Base-by-base conservation (phyloP, 1,140 invertebrate genomes). In the Zophobas morio region DNA sequence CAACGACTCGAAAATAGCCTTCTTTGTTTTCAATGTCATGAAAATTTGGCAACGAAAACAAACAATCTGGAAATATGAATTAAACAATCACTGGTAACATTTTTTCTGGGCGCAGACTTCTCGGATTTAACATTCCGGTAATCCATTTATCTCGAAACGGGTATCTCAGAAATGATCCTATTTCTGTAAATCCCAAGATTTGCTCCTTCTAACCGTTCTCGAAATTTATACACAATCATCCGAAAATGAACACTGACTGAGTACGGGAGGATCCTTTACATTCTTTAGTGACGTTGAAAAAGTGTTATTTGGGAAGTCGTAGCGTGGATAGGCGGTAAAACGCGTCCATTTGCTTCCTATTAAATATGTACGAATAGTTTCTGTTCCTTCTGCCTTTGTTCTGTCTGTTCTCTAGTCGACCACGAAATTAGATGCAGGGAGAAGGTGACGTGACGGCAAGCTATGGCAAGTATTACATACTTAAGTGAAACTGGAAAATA, bases 201-300 rank as follows among this genome's bases (percentile, higher is more conserved):
- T 20, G 20, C 20, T 20, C 20, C 20, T 6, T 34, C 32, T 53
- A 8, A 32, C 35, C 35, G 33, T 6, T 20, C 32, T 34, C 6
- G 5, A 2, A 54, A 54, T 54, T 54, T 54, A 54, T 54, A 20
- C 32, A 0, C 20, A 5, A 32, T 54, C 35, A 6, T 20, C 33
- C 8, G 56, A 60, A 60, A 37, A 60, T 60, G 8, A 60, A 60
- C 35, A 37, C 6, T 60, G 6, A 60, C n/a, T 39, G 6, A 60
- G 8, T 20, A 60, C n/a, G 34, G 36, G 36, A 3, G 5, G 35
- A 37, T 39, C 35, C 37, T 6, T 6, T 60, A 37, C 35, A 60
- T 60, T 40, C 35, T 60, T 60, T 36, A 60, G 56, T 60, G 56
- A 60, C 56, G 56, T 60, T 60, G 56, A 60, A 60, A 60, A 60